Evolutionary conservation across 2,113 vertebrate genomes (phyloP).

Genomic region (Procapra przewalskii): DNA sequence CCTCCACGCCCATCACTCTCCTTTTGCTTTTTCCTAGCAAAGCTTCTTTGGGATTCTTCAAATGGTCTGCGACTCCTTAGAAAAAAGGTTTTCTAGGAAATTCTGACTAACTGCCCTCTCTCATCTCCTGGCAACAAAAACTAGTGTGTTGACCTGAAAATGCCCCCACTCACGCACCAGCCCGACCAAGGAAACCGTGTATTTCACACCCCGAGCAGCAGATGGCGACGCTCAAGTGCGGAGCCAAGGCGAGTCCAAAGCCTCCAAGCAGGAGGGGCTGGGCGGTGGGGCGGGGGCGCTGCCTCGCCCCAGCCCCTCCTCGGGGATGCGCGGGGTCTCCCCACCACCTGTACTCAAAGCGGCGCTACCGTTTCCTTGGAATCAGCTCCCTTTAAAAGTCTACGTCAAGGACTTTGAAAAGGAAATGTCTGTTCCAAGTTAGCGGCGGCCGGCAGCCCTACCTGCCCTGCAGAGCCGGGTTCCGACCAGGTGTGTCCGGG

Average conservation of each 20-base stretch:
- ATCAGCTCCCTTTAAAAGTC: background rate
- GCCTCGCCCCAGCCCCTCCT: no score
- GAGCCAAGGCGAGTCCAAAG: background rate
- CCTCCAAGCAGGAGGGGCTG: background rate
- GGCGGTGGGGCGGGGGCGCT: background rate
- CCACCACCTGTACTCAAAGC: background rate
- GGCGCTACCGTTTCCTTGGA: background rate
- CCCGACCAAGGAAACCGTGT: background rate
- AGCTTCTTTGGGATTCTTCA: background rate
- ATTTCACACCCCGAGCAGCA: background rate
- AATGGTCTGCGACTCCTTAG: background rate
- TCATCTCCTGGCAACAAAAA: background rate
- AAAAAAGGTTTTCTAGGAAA: background rate
- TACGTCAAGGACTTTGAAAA: background rate
- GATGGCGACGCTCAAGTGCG: background rate
- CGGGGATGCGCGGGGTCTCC: rapidly evolving
- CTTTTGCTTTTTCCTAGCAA: background rate
- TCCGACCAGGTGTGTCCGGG: background rate
- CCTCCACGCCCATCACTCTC: background rate
- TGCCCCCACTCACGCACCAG: no score
- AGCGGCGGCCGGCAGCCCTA: background rate
- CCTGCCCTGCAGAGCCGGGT: background rate
- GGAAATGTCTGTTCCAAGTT: background rate
- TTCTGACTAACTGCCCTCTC: background rate
- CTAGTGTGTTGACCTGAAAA: background rate